Percentiles rank a stretch among this genome's conserved stretches.
These are phyloP conservation scores for Cabera pusaria DNA, from an alignment of 2,888 invertebrate genomes.

Conservation along the genomic window DNA sequence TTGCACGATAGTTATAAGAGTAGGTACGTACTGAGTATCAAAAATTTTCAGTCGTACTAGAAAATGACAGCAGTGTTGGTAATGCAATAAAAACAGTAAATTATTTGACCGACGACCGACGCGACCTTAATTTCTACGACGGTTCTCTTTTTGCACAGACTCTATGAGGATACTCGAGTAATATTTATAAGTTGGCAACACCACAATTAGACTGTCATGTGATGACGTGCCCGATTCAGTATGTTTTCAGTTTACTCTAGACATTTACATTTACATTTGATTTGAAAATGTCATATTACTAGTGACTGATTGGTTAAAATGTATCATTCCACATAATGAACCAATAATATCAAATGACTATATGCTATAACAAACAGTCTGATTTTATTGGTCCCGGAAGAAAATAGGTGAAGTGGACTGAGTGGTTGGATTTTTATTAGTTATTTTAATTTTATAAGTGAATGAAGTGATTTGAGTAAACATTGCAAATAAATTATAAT, in stretches of 20 bases:
- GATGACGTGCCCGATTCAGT: conserved; percentile 48
- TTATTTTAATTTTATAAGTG: conserved; percentile 30
- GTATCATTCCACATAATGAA: neutral
- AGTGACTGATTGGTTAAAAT: conserved; percentile 26
- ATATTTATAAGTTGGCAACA: no score
- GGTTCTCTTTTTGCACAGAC: no score
- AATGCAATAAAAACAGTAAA: no score
- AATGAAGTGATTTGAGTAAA: conserved; percentile 24
- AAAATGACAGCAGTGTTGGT: no score
- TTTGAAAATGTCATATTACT: neutral
- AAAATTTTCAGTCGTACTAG: no score
- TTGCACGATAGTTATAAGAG: no score
- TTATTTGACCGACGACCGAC: no score
- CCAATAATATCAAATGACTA: conserved; percentile 9
- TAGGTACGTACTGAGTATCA: no score
- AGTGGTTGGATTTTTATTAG: conserved; percentile 20
- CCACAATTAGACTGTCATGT: no score
- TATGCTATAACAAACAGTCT: conserved; percentile 25
- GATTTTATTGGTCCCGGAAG: conserved; percentile 16
- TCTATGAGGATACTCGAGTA: no score
- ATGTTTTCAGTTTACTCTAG: conserved; percentile 30
- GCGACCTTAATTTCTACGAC: no score
- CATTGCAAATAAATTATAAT: conserved; percentile 12
- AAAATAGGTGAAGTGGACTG: conserved; percentile 20
- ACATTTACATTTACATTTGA: neutral